Conservation (phyloP, 2,797 vertebrate genomes). For the Sardinella longiceps region DNA sequence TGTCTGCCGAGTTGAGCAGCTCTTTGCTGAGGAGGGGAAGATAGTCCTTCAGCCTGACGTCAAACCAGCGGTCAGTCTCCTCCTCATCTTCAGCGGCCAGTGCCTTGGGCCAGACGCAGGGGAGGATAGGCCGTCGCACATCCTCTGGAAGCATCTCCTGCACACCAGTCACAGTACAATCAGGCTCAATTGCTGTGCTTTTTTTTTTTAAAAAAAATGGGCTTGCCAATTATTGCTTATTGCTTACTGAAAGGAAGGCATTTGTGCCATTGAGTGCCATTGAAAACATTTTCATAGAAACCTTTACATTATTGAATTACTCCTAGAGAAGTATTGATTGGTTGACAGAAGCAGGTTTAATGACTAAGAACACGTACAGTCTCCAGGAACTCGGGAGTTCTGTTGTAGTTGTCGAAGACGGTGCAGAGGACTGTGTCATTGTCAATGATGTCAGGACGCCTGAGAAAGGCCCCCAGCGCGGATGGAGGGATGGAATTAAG, state of each 20-base stretch:
- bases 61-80: conserved; percentile 44
- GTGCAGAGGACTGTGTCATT: conserved; percentile 31
- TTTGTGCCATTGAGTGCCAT: too few species aligned
- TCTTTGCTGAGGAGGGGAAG: conserved; percentile 40
- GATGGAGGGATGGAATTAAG: conserved; percentile 38
- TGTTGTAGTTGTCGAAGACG: conserved; percentile 37
- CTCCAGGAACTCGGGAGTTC: conserved; percentile 42
- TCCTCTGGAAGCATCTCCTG: conserved; percentile 35
- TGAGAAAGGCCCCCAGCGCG: conserved; percentile 43
- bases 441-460: conserved; percentile 28
- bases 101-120: conserved; percentile 46
- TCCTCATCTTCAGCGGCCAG: conserved; percentile 27
- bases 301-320: too few species aligned
- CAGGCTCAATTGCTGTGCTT: neutral
- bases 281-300: too few species aligned
- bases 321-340: neutral
- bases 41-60: conserved; percentile 34
- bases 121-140: conserved; percentile 28
- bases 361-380: conserved; percentile 28
- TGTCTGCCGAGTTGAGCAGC: conserved; percentile 31
- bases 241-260: neutral
- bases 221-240: neutral
- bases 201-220: too few species aligned
- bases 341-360: neutral
- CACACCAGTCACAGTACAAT: neutral